Evolutionary conservation across 2,113 vertebrate genomes (phyloP).

Genomic region (Vidua chalybeata): DNA sequence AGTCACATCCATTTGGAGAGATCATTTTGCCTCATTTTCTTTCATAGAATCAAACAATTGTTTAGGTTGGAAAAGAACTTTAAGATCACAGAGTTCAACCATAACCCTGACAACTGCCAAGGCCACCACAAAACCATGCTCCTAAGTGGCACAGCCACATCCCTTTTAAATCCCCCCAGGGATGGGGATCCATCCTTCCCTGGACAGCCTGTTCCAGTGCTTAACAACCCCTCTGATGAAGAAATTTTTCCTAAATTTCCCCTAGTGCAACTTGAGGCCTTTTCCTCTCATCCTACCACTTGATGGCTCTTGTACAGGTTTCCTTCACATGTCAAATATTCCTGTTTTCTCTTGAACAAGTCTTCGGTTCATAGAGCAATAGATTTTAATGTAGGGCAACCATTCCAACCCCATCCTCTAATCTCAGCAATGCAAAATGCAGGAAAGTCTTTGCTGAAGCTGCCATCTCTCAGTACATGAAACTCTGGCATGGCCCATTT

Average conservation of each 20-base stretch:
- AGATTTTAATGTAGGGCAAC: not conserved
- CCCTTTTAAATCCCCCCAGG: not conserved
- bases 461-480: not conserved
- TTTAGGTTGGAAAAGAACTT: not conserved
- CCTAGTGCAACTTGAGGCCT: not conserved
- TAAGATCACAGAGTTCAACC: not conserved
- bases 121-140: not conserved
- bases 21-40: not conserved
- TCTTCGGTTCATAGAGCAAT: rapidly evolving
- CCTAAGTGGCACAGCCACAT: not conserved
- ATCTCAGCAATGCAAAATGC: not conserved
- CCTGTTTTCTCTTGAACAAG: not conserved
- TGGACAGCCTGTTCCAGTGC: not conserved
- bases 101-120: not conserved
- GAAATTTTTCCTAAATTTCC: not conserved
- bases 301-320: not conserved
- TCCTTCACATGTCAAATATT: not conserved
- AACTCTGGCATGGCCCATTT: not conserved
- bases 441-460: not conserved
- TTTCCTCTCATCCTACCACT: not conserved
- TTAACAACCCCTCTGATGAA: not conserved
- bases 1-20: not conserved
- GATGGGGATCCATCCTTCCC: not conserved
- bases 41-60: not conserved
- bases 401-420: not conserved